Base-by-base conservation (phyloP, 2,888 invertebrate species). In the Drosophila prolongata region DNA sequence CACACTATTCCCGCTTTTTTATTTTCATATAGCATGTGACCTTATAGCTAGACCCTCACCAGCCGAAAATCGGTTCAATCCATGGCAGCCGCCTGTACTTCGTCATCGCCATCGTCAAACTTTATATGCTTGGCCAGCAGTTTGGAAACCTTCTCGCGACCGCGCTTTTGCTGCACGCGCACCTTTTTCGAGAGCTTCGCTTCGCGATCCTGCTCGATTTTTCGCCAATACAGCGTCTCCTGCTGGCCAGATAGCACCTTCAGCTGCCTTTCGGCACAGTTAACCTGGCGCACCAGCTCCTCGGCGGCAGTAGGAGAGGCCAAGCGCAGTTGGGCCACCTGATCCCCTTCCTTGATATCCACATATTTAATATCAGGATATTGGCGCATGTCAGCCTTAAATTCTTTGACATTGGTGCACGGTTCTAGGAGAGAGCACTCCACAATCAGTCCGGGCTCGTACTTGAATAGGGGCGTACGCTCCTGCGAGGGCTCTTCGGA, bases 221-320 rank as follows among this genome's bases (percentile, higher is more conserved):
- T 96, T 16, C 94, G 92, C 97, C 98, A 98, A 92, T 98, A 98
- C 24, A 93, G 92, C 40, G 93, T 93, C 90, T 98, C 98, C 72
- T 95, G 95, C 1, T 95, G 93, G 1, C 95, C 96, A 76, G 92
- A 80, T 60, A 95, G 80, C 11, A 95, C 90, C 76, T 90, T 49
- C 6, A 92, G 89, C 35, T 90, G 86, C 60, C 90, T 90, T 68
- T 92, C 92, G n/a, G 92, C 91, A 44, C 91, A 91, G 14, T 60
- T 87, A 13, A 91, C 73, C 55, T 88, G 85, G 38, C 78, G 79
- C 0, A 89, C 67, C 52, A 92, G 78, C 8, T 90, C 87, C 9
- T 79, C 77, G 3, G 94, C 94, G 47, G 93, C 92, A 59, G 91
- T 92, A 0, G 93, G 87, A 0, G 93, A 92, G 67, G 94, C 94